Percentiles rank a stretch among this genome's conserved stretches.
phyloP scores from a whole-genome alignment of 2,888 invertebrate species.

The Micropterix aruncella region DNA sequence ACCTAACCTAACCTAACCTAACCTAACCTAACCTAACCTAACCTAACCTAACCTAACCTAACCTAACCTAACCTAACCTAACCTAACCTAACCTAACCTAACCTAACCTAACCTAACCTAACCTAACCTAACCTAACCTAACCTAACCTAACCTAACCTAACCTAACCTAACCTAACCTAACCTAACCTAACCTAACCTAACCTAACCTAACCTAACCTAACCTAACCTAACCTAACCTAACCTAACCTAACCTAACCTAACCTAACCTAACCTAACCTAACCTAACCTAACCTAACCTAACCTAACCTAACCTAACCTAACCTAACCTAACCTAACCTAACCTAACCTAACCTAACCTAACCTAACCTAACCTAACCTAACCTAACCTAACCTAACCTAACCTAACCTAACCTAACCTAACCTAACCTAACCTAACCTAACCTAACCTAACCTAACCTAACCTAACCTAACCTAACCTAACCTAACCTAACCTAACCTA shows the following conservation, averaged over 20 bases:
- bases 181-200: slow-evolving; percentile 13
- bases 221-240: too few relatives aligned
- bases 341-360: too few relatives aligned
- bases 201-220: slow-evolving; percentile 13
- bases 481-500: slow-evolving; percentile 7
- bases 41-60: slow-evolving; percentile 14
- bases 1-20: slow-evolving; percentile 14
- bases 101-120: slow-evolving; percentile 12
- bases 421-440: slow-evolving; percentile 3
- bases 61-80: slow-evolving; percentile 13
- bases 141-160: slow-evolving; percentile 13
- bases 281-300: too few relatives aligned
- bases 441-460: slow-evolving; percentile 3
- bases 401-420: too few relatives aligned
- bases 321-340: too few relatives aligned
- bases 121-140: slow-evolving; percentile 12
- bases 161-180: slow-evolving; percentile 12
- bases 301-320: too few relatives aligned
- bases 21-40: slow-evolving; percentile 14
- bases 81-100: slow-evolving; percentile 12
- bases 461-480: too few relatives aligned
- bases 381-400: too few relatives aligned
- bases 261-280: too few relatives aligned
- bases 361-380: too few relatives aligned
- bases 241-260: too few relatives aligned